Evolutionary conservation across 2,113 vertebrate species (phyloP).

Genomic region (Antechinus flavipes): DNA sequence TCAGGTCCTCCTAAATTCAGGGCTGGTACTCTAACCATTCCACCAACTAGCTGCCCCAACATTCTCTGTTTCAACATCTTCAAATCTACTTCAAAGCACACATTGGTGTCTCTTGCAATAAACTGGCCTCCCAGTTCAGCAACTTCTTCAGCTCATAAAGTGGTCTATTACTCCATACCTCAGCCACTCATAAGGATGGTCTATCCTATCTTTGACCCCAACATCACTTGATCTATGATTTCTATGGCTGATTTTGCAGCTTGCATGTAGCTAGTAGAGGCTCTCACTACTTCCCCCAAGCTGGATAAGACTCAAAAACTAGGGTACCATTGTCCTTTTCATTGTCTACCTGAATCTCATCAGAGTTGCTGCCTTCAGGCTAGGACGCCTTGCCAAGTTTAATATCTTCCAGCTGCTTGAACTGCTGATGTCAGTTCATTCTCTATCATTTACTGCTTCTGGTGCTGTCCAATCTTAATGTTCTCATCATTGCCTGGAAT

Average conservation of each 20-base stretch:
- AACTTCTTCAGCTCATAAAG: neutral
- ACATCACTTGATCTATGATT: neutral
- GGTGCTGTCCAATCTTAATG: neutral
- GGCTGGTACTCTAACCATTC: too few species aligned
- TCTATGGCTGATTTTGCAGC: neutral
- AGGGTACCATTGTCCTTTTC: neutral
- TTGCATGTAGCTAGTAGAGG: neutral
- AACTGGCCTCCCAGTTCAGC: neutral
- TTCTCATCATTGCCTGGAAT: neutral
- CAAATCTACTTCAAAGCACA: too few species aligned
- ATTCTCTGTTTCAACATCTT: neutral
- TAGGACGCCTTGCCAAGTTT: neutral
- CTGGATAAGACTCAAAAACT: neutral
- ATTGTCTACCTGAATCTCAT: neutral
- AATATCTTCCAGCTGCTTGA: neutral
- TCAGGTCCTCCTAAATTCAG: too few species aligned
- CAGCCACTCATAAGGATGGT: neutral
- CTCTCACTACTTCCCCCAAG: neutral
- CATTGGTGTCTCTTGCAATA: neutral
- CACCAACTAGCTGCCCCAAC: neutral
- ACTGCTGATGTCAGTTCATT: neutral
- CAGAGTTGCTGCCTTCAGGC: neutral
- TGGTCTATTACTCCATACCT: neutral
- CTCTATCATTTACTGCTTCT: neutral
- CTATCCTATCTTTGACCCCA: neutral